These are phyloP conservation scores for Manacus vitellinus DNA, from an alignment of 2,113 vertebrate species.

Conservation along the genomic window DNA sequence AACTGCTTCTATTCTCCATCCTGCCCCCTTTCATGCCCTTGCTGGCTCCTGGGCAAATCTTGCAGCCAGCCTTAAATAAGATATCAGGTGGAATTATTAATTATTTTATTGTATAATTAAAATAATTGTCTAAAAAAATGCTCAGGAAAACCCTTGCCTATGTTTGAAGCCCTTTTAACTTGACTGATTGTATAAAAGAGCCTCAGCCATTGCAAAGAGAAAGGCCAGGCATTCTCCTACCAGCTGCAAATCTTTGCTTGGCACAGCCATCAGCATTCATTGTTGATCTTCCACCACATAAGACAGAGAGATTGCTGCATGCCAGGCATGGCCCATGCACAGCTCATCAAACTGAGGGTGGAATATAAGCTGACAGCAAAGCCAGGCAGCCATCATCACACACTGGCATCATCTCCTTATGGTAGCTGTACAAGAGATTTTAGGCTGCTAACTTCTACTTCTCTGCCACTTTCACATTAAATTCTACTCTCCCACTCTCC, in stretches of 20 bases:
- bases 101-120: not conserved
- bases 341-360: not conserved
- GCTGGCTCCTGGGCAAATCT: not conserved
- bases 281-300: fast-evolving
- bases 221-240: not conserved
- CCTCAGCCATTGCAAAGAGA: not conserved
- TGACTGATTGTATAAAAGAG: not conserved
- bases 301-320: not conserved
- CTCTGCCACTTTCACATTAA: not conserved
- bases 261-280: fast-evolving
- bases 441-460: not conserved
- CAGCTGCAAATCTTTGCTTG: not conserved
- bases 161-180: not conserved
- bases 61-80: not conserved
- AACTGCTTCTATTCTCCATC: not conserved
- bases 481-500: not conserved
- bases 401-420: not conserved
- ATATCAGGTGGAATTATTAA: not conserved
- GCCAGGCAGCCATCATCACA: fast-evolving
- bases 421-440: not conserved
- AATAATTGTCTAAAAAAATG: not conserved
- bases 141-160: not conserved
- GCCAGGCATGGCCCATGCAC: not conserved
- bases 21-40: not conserved
- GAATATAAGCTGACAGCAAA: not conserved